Evolutionary conservation across 2,888 invertebrate species (phyloP).

Genomic region (Macroteleia sp.): DNA sequence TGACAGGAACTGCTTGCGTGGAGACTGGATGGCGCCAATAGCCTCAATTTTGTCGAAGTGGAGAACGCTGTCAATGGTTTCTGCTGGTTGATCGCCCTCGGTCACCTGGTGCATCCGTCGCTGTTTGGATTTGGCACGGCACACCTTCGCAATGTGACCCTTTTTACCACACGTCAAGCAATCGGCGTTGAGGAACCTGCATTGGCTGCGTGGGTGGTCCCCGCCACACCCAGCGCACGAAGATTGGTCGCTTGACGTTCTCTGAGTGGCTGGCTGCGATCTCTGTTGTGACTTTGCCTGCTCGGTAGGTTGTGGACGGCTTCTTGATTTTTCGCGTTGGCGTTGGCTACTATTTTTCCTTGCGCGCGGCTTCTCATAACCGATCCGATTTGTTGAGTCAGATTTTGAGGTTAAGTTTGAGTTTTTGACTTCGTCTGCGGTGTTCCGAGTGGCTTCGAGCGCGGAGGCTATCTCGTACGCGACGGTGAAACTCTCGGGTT

Average conservation of each 20-base stretch:
- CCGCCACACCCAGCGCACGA: conserved; percentile 12
- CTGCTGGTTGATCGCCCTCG: too few species aligned
- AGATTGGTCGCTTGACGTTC: too few species aligned
- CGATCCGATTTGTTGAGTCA: neutral
- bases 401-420: neutral
- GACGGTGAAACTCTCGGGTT: conserved; percentile 11
- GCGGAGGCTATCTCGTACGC: conserved; percentile 40
- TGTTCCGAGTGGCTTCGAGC: conserved; percentile 11
- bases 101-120: neutral
- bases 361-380: conserved; percentile 1
- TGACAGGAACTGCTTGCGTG: too few species aligned
- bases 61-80: too few species aligned
- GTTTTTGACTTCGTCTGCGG: conserved; percentile 1
- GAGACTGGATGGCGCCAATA: too few species aligned
- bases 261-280: too few species aligned
- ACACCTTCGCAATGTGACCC: conserved; percentile 5
- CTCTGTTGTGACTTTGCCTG: too few species aligned
- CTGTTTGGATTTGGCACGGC: neutral
- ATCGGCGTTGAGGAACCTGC: conserved; percentile 3
- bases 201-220: conserved; percentile 7
- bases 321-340: conserved; percentile 4
- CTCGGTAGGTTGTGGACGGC: too few species aligned
- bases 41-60: too few species aligned
- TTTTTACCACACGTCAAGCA: neutral
- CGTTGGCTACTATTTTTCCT: conserved; percentile 1